These are phyloP conservation scores for Octodonta nipae DNA, from an alignment of 2,888 invertebrate species.

Conservation along the genomic window DNA sequence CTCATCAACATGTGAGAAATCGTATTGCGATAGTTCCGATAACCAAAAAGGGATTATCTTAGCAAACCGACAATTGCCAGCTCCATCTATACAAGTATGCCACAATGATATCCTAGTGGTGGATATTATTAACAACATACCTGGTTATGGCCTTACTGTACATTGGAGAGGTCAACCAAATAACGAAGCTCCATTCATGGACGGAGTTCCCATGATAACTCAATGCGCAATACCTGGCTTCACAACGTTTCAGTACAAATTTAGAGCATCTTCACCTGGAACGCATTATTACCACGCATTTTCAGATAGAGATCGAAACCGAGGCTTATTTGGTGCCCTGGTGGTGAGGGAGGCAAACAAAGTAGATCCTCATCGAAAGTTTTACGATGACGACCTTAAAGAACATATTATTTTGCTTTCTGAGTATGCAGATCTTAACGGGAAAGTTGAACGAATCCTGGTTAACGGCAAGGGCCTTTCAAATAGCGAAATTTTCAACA, in stretches of 20 bases:
- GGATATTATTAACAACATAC: slow-evolving; percentile 56
- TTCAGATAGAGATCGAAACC: slow-evolving; percentile 52
- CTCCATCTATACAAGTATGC: slow-evolving; percentile 50
- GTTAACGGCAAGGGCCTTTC: slow-evolving; percentile 50
- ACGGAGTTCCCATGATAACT: slow-evolving; percentile 63
- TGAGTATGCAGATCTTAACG: slow-evolving; percentile 54
- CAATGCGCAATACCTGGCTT: slow-evolving; percentile 60
- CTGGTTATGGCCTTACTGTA: slow-evolving; percentile 52
- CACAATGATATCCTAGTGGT: slow-evolving; percentile 60
- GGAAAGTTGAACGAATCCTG: no score
- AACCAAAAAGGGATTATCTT: slow-evolving; percentile 49
- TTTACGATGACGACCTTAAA: slow-evolving; percentile 59
- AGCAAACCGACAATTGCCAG: slow-evolving; percentile 55
- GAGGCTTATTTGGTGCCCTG: slow-evolving; percentile 57
- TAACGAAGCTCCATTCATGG: slow-evolving; percentile 58
- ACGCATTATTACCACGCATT: slow-evolving; percentile 64
- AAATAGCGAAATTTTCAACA: slow-evolving; percentile 35
- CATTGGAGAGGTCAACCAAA: slow-evolving; percentile 71
- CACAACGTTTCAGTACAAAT: slow-evolving; percentile 57
- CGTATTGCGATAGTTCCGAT: slow-evolving; percentile 53
- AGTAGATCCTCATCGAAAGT: slow-evolving; percentile 43
- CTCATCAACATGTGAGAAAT: slow-evolving; percentile 44
- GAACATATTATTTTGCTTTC: slow-evolving; percentile 56
- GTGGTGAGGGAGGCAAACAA: slow-evolving; percentile 54
- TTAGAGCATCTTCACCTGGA: slow-evolving; percentile 52